Evolutionary conservation across 2,113 vertebrate species (phyloP).

Genomic region (Leptobrachium ailaonicum): DNA sequence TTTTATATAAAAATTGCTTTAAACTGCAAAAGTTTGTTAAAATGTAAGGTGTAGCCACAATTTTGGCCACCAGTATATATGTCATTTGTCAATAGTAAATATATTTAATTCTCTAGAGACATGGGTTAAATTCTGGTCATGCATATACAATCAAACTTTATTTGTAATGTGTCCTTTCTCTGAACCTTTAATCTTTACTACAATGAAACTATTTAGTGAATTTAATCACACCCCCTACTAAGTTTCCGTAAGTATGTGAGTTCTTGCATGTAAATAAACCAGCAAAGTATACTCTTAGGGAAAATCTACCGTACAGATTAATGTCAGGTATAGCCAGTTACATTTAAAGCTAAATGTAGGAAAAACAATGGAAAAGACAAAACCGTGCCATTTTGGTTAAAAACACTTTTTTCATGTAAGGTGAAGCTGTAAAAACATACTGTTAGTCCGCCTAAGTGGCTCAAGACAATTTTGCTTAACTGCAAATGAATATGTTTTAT

Average conservation of each 20-base stretch:
- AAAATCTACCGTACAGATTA: slow-evolving; percentile 27
- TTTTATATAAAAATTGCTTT: too few relatives aligned
- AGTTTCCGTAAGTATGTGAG: slow-evolving; percentile 5
- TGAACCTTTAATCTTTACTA: slow-evolving; percentile 37
- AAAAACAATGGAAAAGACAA: slow-evolving; percentile 5
- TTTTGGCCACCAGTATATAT: too few relatives aligned
- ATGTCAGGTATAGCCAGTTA: slow-evolving; percentile 3
- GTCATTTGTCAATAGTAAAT: too few relatives aligned
- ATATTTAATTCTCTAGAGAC: slow-evolving; percentile 4
- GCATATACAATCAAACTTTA: slow-evolving; percentile 31
- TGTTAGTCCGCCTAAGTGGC: too few relatives aligned
- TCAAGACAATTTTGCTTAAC: not conserved
- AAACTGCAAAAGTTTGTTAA: too few relatives aligned
- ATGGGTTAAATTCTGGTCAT: slow-evolving; percentile 38
- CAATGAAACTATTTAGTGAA: slow-evolving; percentile 36
- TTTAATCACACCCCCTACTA: slow-evolving; percentile 37
- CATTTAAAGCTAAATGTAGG: slow-evolving; percentile 17
- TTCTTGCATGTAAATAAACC: slow-evolving; percentile 10
- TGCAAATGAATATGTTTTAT: not conserved
- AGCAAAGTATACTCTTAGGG: slow-evolving; percentile 26
- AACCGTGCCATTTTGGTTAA: not conserved
- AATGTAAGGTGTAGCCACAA: too few relatives aligned
- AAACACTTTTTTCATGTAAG: not conserved
- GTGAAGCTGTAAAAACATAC: not conserved
- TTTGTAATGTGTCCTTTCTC: slow-evolving; percentile 30